phyloP scores from a whole-genome alignment of 2,113 vertebrate genomes.

The Hypocryptadius cinnamomeus region DNA sequence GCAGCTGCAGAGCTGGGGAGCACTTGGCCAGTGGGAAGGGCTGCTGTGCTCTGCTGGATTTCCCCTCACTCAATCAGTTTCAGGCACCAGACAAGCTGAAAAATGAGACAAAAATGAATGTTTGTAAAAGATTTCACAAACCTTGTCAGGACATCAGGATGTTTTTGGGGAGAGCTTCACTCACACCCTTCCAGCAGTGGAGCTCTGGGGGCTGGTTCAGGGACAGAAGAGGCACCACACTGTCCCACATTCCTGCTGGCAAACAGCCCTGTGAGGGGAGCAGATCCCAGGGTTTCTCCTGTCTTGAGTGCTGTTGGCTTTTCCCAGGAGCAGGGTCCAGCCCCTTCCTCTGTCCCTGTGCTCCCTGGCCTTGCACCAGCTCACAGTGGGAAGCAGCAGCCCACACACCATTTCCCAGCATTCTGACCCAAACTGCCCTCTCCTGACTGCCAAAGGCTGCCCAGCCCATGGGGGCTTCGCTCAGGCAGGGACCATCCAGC shows the following conservation, averaged over 20 bases:
- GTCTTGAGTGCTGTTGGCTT: background rate
- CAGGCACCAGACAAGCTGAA: background rate
- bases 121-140: background rate
- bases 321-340: background rate
- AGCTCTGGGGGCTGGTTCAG: background rate
- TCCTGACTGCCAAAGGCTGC: background rate
- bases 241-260: accelerated
- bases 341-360: background rate
- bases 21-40: accelerated
- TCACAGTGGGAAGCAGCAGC: background rate
- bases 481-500: background rate
- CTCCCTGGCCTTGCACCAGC: background rate
- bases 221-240: background rate
- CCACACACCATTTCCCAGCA: accelerated
- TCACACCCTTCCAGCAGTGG: background rate
- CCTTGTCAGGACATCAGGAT: background rate
- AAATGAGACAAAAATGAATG: accelerated
- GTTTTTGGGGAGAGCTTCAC: background rate
- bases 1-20: background rate
- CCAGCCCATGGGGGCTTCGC: accelerated
- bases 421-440: background rate
- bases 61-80: background rate
- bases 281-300: background rate
- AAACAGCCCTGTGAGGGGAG: background rate
- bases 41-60: background rate